Percentiles rank a stretch among this genome's conserved stretches.
These are phyloP conservation scores for Drosophila fuyamai DNA, from an alignment of 1,140 invertebrate species.

Conservation along the genomic window DNA sequence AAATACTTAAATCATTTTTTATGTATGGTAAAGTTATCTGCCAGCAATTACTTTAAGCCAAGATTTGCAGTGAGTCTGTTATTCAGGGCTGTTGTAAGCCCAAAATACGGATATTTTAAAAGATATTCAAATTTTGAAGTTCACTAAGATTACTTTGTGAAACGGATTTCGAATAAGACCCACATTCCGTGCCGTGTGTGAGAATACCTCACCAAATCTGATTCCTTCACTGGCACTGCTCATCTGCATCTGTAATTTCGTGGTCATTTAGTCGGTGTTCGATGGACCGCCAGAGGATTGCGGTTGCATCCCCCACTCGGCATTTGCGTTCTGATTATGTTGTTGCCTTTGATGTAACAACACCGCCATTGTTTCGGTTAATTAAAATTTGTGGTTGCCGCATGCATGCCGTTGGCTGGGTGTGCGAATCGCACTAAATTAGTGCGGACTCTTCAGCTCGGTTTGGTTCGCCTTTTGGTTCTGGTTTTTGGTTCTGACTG, in stretches of 20 bases:
- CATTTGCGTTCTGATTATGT: constrained; percentile 59
- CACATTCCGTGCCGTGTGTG: background rate
- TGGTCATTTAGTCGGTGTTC: constrained; percentile 61
- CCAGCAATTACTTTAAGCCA: too few relatives aligned
- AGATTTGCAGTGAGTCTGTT: too few relatives aligned
- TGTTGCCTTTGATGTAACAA: constrained; percentile 66
- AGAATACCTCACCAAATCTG: background rate
- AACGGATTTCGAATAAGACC: too few relatives aligned
- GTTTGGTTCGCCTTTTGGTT: constrained; percentile 17
- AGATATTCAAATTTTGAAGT: too few relatives aligned
- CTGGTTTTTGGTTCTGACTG: constrained; percentile 16
- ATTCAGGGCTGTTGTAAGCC: too few relatives aligned
- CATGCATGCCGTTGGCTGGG: constrained; percentile 24
- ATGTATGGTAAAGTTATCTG: too few relatives aligned
- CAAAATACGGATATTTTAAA: too few relatives aligned
- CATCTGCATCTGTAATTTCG: constrained; percentile 52
- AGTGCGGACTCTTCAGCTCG: constrained; percentile 36
- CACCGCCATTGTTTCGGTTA: constrained; percentile 79
- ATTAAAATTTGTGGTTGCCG: constrained; percentile 79
- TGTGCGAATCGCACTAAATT: constrained; percentile 66
- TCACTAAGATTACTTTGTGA: too few relatives aligned
- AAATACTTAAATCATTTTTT: too few relatives aligned
- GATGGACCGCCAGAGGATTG: constrained; percentile 45
- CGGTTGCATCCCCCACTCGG: constrained; percentile 40
- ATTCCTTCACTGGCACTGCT: constrained; percentile 6